Base-by-base conservation (phyloP, 2,797 vertebrate genomes). In the Steatocranus sp. region DNA sequence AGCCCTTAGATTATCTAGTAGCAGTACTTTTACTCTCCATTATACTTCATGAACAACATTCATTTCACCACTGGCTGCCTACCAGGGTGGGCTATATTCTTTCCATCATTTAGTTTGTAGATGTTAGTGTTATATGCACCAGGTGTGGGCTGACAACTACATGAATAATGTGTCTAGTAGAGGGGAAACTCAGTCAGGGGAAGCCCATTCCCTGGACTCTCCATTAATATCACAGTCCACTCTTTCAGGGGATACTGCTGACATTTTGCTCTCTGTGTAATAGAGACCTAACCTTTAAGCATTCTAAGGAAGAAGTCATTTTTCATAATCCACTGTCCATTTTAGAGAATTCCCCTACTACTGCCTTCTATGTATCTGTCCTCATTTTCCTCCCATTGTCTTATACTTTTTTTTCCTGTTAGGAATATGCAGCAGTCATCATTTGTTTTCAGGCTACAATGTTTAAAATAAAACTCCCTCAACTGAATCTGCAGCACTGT, bases 211-310 rank as follows among this genome's bases (percentile, higher is more conserved):
- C 93, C 93, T 77, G 93, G 93, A 94, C 93, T 95, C 94, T 90
- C 92, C 95, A 96, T 96, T 96, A 96, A 96, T 96, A 95, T 95
- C 93, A 91, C 84, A 92, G 94, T 96, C 95, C 95, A 93, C 88
- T 95, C 93, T 94, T 96, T 94, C 92, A 83, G 88, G 90, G 94
- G 93, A 94, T 95, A 93, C 91, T 90, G 91, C 95, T 96, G 96
- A 96, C 96, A 96, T 97, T 96, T 96, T 95, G 93, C 93, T 96
- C 94, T 94, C 92, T 88, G 89, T 94, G 91, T 97, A 97, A 97
- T 97, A 96, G 96, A 97, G 95, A 96, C 91, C 95, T 97, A 98
- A 97, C 97, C 97, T 97, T 98, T 98, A 97, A 97, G 96, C 96
- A 96, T 95, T 96, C 94, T 94, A 89, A 34, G 88, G 95, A 93